These are phyloP conservation scores for Sinosuthora webbiana DNA, from an alignment of 2,113 vertebrate genomes.

Conservation along the genomic window DNA sequence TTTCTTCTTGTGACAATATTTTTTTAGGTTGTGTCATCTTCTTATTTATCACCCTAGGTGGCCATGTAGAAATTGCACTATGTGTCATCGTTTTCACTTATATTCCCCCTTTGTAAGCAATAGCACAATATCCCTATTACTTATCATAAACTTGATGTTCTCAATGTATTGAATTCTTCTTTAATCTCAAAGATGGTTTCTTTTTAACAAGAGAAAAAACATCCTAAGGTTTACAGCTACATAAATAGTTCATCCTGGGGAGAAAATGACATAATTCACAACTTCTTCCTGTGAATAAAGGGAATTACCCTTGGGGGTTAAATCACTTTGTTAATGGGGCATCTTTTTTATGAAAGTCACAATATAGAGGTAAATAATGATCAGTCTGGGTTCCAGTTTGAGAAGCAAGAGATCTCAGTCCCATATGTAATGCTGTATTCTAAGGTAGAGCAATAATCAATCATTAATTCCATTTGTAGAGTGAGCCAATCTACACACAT, in stretches of 20 bases:
- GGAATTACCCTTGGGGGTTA: background rate
- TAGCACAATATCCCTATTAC: background rate
- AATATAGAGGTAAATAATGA: background rate
- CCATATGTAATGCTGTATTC: background rate
- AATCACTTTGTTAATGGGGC: background rate
- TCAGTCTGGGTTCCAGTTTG: background rate
- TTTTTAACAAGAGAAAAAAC: background rate
- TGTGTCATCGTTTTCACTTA: background rate
- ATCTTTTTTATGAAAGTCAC: background rate
- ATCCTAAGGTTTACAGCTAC: background rate
- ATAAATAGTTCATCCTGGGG: background rate
- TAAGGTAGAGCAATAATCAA: background rate
- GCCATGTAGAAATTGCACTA: background rate
- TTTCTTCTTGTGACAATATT: background rate
- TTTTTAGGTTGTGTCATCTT: background rate
- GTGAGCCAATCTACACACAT: background rate
- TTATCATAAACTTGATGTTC: background rate
- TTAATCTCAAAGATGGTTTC: background rate
- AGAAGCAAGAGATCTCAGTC: background rate
- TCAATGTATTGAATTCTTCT: background rate
- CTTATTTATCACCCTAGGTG: background rate
- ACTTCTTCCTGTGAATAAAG: background rate
- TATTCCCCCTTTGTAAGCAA: background rate
- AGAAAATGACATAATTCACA: background rate
- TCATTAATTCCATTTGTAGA: background rate